Evolutionary conservation across 2,797 vertebrate genomes (phyloP).

Genomic region (Apogon talboti): DNA sequence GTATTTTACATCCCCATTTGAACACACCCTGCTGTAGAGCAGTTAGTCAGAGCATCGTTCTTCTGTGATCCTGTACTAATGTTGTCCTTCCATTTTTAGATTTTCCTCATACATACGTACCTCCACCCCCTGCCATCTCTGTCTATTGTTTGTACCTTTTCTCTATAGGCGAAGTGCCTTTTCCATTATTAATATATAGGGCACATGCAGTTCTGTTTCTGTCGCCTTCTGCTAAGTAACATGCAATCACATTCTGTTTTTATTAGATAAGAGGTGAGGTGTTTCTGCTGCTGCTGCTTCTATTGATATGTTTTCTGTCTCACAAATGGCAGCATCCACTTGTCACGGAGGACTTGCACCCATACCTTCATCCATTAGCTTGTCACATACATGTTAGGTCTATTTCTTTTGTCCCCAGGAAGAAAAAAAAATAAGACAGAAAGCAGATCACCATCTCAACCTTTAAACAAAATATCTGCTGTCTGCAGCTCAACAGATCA

Average conservation of each 20-base stretch:
- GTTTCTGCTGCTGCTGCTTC: not conserved
- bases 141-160: slow-evolving; percentile 4
- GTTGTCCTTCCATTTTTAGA: slow-evolving; percentile 18
- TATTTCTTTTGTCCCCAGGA: not conserved
- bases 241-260: not conserved
- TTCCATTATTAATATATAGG: slow-evolving; percentile 1
- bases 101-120: slow-evolving; percentile 22
- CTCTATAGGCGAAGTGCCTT: not conserved
- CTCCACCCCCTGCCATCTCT: not conserved
- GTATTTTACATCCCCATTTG: slow-evolving; percentile 43
- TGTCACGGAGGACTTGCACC: not conserved
- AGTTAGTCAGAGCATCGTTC: slow-evolving; percentile 5
- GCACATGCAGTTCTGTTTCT: not conserved
- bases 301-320: not conserved
- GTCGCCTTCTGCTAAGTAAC: slow-evolving; percentile 1
- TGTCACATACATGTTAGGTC: not conserved
- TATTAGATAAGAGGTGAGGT: not conserved
- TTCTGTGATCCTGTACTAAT: slow-evolving; percentile 4
- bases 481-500: slow-evolving; percentile 33
- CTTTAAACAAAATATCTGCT: slow-evolving; percentile 30
- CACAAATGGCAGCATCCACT: not conserved
- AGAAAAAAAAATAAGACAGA: not conserved
- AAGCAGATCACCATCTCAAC: not conserved
- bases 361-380: not conserved
- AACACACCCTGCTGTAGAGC: slow-evolving; percentile 28